Conservation (phyloP, 2,797 vertebrate genomes). For the Propithecus deckenii region DNA sequence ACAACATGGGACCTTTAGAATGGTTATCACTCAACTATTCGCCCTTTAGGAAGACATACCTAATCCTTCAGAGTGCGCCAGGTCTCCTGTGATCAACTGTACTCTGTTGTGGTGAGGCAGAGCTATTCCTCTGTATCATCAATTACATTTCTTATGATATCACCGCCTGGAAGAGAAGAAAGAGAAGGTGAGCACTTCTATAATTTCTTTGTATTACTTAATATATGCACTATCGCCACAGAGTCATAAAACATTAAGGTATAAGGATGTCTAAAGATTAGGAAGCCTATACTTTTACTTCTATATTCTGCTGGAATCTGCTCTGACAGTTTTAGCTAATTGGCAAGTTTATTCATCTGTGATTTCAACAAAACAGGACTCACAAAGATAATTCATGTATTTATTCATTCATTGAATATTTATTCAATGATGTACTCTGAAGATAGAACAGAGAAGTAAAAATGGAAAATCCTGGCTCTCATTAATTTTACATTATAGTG, state of each 20-base stretch:
- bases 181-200: neutral
- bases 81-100: accelerated
- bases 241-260: neutral
- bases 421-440: neutral
- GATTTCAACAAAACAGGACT: neutral
- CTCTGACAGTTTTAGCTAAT: neutral
- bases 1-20: neutral
- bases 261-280: neutral
- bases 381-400: constrained; percentile 7
- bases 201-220: neutral
- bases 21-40: too few relatives aligned
- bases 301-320: neutral
- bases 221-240: neutral
- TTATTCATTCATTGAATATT: neutral
- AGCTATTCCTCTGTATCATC: neutral
- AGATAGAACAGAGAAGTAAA: neutral
- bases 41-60: neutral
- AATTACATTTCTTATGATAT: neutral
- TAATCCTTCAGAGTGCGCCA: neutral
- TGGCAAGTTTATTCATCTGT: neutral
- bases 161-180: neutral
- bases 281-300: neutral
- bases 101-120: neutral
- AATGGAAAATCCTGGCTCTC: neutral
- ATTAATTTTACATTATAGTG: neutral